Percentiles rank a stretch among this genome's conserved stretches.
These are phyloP conservation scores for Drosophila guanche DNA, from an alignment of 1,140 invertebrate genomes.

Conservation along the genomic window DNA sequence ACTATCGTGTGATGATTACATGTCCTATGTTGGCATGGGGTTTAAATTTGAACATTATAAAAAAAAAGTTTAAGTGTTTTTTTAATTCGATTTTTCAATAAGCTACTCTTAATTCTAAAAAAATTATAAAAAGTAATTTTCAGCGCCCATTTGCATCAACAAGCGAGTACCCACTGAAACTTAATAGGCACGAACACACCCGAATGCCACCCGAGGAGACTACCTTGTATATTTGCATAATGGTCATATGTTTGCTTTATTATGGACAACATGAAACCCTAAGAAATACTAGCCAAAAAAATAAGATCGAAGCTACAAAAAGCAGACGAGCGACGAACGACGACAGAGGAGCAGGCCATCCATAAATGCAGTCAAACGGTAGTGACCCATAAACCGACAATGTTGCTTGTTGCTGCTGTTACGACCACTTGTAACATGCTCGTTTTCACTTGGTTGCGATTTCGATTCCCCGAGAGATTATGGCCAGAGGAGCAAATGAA, in stretches of 20 bases:
- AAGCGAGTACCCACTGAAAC: too few relatives aligned
- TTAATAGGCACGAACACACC: too few relatives aligned
- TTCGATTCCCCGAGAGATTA: not conserved
- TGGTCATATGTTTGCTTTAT: conserved; percentile 79
- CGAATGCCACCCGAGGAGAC: too few relatives aligned
- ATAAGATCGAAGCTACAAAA: conserved; percentile 63
- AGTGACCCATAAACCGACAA: conserved; percentile 75
- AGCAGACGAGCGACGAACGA: conserved; percentile 6
- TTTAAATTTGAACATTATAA: too few relatives aligned
- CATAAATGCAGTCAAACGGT: conserved; percentile 64
- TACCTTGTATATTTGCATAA: not conserved
- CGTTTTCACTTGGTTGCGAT: conserved; percentile 43
- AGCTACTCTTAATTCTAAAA: too few relatives aligned
- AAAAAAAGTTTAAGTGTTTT: too few relatives aligned
- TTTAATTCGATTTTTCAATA: too few relatives aligned
- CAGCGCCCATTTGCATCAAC: too few relatives aligned
- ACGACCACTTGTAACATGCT: conserved; percentile 46
- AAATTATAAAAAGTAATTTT: too few relatives aligned
- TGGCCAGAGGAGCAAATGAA: not conserved
- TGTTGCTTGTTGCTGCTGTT: conserved; percentile 52
- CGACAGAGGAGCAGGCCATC: not conserved
- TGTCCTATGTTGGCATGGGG: too few relatives aligned
- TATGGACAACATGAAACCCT: conserved; percentile 65
- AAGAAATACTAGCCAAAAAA: conserved; percentile 74
- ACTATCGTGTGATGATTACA: too few relatives aligned